Base-by-base conservation (phyloP, 2,888 invertebrate species). In the Meteorus colon region DNA sequence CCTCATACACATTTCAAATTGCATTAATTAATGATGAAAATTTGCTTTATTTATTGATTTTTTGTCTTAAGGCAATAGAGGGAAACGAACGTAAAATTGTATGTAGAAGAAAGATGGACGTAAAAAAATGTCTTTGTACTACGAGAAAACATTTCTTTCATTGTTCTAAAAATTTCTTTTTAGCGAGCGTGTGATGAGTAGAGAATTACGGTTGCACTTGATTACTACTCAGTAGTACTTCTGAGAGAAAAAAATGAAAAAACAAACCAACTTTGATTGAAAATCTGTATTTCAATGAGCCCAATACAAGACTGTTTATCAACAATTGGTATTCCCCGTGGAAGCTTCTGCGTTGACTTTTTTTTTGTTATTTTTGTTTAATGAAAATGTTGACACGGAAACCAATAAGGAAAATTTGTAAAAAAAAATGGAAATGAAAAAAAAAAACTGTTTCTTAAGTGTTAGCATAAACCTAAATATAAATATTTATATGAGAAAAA, bases 251-350 rank as follows among this genome's bases (percentile, higher is more conserved):
- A 31, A 65, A 69, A 75, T 62, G 63, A 10, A 68, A 66, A 55
- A 60, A 37, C 62, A 76, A 66, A 75, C 24, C 24, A 60, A 78
- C 41, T 69, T 76, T 75, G 73, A 79, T 78, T 74, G 63, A 67
- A 74, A 60, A 77, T 72, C 71, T n/a, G 62, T 67, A 62, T 65
- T 75, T 78, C 80, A 81, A 82, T 81, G 80, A 83, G 83, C 84
- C 84, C 84, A 83, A 85, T 83, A 84, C 83, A 88, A 87, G 87
- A 87, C 88, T 87, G 88, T 87, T 86, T 84, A 67, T 85, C 83
- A 83, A 84, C 81, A 84, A 85, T 87, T 55, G 55, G 55, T 55
- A 55, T 55, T 55, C 19, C 55, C 19, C 19, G 55, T 55, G 55
- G 19, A 55, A 19, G 10, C 19, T 70, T 81, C 63, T 79, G 70